These are phyloP conservation scores for Centruroides sculpturatus DNA, from an alignment of 1,140 invertebrate species.

Conservation along the genomic window DNA sequence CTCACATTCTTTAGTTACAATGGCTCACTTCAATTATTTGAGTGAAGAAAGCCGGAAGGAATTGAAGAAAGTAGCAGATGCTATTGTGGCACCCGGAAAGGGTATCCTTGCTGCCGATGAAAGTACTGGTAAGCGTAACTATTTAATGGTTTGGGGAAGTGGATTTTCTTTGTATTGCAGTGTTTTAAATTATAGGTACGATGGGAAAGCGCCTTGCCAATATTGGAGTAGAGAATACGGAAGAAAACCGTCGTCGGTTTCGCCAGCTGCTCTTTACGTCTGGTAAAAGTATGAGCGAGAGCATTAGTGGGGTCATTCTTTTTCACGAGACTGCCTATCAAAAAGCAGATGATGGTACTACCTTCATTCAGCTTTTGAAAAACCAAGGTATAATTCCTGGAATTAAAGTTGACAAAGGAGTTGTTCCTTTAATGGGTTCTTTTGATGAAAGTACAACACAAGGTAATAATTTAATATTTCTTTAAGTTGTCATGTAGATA, in stretches of 20 bases:
- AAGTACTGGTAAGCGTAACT: constrained; percentile 26
- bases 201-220: constrained; percentile 68
- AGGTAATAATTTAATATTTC: constrained; percentile 27
- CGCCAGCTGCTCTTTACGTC: constrained; percentile 78
- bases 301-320: constrained; percentile 78
- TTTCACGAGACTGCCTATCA: constrained; percentile 98
- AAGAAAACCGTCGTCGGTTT: constrained; percentile 64
- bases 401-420: constrained; percentile 82
- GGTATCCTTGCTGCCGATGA: constrained; percentile 45
- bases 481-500: too few species aligned
- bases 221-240: constrained; percentile 54
- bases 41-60: constrained; percentile 35
- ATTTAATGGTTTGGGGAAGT: background rate
- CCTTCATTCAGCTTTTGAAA: constrained; percentile 66
- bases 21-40: constrained; percentile 25
- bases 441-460: constrained; percentile 91
- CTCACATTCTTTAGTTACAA: background rate
- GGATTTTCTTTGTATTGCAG: background rate
- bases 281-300: constrained; percentile 40
- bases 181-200: constrained; percentile 36
- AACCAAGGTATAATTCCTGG: constrained; percentile 74
- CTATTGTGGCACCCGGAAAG: constrained; percentile 39
- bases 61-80: constrained; percentile 36
- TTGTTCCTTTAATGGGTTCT: constrained; percentile 73
- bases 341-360: constrained; percentile 67